Evolutionary conservation across 2,113 vertebrate genomes (phyloP), one percentile per base, ranked within the genome.

Genomic region (Tichodroma muraria): DNA sequence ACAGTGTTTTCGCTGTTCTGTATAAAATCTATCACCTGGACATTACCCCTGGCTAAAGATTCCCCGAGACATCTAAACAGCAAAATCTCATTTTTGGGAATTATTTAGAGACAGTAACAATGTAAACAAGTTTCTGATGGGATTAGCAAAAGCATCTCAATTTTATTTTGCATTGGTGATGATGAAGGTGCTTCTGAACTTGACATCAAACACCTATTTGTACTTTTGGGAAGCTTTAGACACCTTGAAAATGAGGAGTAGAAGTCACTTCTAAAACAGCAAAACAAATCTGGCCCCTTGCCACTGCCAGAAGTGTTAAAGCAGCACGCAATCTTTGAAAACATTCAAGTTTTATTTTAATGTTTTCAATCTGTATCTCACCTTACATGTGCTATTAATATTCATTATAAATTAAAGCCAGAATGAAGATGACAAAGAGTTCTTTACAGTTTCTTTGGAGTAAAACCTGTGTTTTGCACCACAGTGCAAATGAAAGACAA

Each of bases 371-470:
- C 88, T 80, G 45, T 56, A 17, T 65, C 82, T 96, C 82, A 94
- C 94, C 85, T 94, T 86, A 91, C 88, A 95, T 95, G 49, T 83
- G 71, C 49, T 86, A 93, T 92, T 93, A 95, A 95, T 95, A 94
- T 90, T 95, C 83, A 91, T 91, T 90, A 79, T 93, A 93, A 60
- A 95, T 95, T 95, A 94, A 81, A 80, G 79, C 76, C 80, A 90
- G 86, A 95, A 90, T 42, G 64, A 93, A 92, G 72, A 88, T 78
- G 91, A 90, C 71, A 90, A 63, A 77, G 60, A 80, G 28, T 71
- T 71, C 53, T 70, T 93, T 49, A 50, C 71, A 86, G 69, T 88
- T 90, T 84, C 85, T 91, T 95, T 85, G 86, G 85, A 93, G 82
- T 66, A 53, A 90, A 95, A 94, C 44, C 18, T 17, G 4, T 31